Conservation (phyloP, 1,140 invertebrate genomes). For the honey bee (Apis mellifera) region DNA sequence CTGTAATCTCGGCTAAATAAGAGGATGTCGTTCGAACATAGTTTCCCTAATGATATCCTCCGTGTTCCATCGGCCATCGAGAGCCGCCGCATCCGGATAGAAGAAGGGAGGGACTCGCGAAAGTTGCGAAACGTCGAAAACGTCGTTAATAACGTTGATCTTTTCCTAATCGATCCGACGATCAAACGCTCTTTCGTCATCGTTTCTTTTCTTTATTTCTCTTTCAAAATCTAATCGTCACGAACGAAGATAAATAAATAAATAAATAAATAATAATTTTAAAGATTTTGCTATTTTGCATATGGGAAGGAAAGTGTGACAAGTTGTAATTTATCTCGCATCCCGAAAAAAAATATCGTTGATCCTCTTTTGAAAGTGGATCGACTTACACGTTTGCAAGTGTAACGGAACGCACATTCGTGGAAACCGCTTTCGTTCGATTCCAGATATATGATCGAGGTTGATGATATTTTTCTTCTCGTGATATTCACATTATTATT, state of each 20-base stretch:
- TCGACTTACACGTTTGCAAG: not conserved
- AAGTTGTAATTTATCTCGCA: not conserved
- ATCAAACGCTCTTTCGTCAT: not conserved
- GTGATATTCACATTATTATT: too few species aligned
- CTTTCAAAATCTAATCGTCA: not conserved
- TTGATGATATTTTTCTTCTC: too few species aligned
- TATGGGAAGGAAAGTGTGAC: not conserved
- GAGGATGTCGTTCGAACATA: not conserved
- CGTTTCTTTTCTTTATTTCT: too few species aligned
- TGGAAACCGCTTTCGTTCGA: not conserved
- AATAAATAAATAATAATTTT: too few species aligned
- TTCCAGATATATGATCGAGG: not conserved
- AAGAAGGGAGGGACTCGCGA: not conserved
- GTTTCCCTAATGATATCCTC: conserved; percentile 19
- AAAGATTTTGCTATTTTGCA: conserved; percentile 5
- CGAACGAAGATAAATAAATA: not conserved
- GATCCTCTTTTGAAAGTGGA: conserved; percentile 25
- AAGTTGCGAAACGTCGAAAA: conserved; percentile 34
- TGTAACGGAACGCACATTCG: not conserved
- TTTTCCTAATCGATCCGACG: not conserved
- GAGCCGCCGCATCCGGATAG: conserved; percentile 12
- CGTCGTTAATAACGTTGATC: conserved; percentile 19
- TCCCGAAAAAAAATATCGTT: not conserved
- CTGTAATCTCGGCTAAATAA: not conserved
- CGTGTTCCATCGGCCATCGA: not conserved